Evolutionary conservation across 2,888 invertebrate species (phyloP), one percentile per base, ranked within the genome.

Genomic region (Cheilosia urbana): DNA sequence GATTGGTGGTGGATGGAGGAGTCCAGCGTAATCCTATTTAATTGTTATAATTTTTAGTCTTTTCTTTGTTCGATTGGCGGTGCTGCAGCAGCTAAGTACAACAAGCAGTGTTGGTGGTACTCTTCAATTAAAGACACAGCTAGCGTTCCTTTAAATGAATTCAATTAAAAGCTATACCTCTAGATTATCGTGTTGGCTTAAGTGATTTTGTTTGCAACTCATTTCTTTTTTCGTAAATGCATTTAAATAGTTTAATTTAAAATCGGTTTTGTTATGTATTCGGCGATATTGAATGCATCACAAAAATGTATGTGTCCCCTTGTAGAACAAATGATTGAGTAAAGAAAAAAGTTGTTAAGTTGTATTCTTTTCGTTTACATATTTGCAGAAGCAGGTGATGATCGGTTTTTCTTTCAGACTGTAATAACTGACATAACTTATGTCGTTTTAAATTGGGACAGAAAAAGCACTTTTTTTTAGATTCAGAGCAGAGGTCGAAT

Each of bases 231-330:
- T 45, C 58, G 45, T 40, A 60, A 24, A 77, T 68, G 82, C 82
- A 83, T 83, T 83, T 83, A 83, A 66, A 58, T 77, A 62, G 66
- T 63, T 68, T 77, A 77, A 57, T 37, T 82, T 76, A 51, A 47
- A 51, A 27, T 51, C 5, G 47, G 6, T 19, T 66, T 76, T 73
- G 21, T 51, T 45, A 34, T 72, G 58, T 53, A 27, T 79, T 79
- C 34, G 68, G 21, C 27, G 17, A 68, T 73, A 49, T 60, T 51
- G 55, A 66, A 68, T 47, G 37, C 47, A 57, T 51, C 21, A 45
- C 34, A 63, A 63, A 55, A 30, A 19, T 71, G 37, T 69, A 62
- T 68, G 75, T 71, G 53, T 65, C 69, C 53, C 76, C 27, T 47
- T 63, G 47, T 65, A 77, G 65, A 82, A 71, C 45, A 82, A 80